Conservation (phyloP, 2,113 vertebrate genomes). For the Illadopsis cleaveri region DNA sequence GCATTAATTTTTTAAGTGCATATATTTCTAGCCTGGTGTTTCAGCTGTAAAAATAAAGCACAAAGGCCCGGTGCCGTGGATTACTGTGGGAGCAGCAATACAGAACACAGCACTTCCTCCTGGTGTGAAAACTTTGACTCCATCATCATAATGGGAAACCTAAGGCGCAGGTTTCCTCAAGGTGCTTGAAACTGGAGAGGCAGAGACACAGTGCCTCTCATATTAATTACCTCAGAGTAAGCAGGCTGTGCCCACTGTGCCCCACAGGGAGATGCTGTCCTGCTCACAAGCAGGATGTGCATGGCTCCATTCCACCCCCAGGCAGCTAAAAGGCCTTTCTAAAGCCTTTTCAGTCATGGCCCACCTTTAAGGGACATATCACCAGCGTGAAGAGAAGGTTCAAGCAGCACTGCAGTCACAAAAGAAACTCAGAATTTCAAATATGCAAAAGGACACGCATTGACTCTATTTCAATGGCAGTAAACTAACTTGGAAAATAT, state of each 20-base stretch:
- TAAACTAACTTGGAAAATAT: not conserved
- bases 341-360: not conserved
- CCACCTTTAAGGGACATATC: not conserved
- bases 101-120: not conserved
- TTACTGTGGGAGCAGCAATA: rapidly evolving
- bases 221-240: not conserved
- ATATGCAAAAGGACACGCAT: not conserved
- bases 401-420: not conserved
- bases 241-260: not conserved
- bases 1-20: not conserved
- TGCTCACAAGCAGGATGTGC: rapidly evolving
- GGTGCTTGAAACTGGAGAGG: not conserved
- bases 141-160: rapidly evolving
- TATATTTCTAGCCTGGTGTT: not conserved
- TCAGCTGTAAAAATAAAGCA: not conserved
- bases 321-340: not conserved
- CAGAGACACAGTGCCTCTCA: not conserved
- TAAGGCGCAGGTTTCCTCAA: not conserved
- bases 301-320: rapidly evolving
- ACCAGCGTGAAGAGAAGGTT: rapidly evolving
- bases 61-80: rapidly evolving
- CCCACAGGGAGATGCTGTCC: not conserved
- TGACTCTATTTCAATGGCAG: rapidly evolving
- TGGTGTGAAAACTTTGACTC: not conserved
- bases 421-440: not conserved